Conservation (phyloP, 2,888 invertebrate species). For the Neria commutata region DNA sequence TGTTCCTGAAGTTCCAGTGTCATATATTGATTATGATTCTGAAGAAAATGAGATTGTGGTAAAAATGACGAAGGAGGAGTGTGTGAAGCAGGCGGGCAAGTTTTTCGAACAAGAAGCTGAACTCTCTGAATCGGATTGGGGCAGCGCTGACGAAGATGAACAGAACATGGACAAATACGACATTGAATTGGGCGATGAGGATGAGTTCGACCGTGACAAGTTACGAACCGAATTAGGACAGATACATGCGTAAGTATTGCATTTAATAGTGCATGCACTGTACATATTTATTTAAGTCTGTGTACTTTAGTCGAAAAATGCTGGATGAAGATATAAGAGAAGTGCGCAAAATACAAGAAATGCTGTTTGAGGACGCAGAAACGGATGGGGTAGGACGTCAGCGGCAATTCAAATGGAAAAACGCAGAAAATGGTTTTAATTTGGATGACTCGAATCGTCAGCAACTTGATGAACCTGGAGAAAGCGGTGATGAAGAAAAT, state of each 20-base stretch:
- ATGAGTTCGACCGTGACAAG: constrained; percentile 79
- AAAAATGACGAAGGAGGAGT: constrained; percentile 53
- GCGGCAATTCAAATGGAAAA: constrained; percentile 85
- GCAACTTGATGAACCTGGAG: constrained; percentile 62
- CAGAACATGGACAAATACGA: constrained; percentile 79
- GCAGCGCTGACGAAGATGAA: constrained; percentile 88
- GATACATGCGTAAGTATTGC: constrained; percentile 77
- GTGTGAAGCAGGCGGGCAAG: constrained; percentile 65
- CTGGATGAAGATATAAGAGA: constrained; percentile 88
- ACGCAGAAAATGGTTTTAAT: constrained; percentile 67
- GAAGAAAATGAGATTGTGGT: constrained; percentile 79
- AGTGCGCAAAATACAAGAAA: constrained; percentile 81
- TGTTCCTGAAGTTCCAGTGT: constrained; percentile 51
- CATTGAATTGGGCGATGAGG: constrained; percentile 82
- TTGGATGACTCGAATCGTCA: constrained; percentile 47
- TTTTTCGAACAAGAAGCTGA: constrained; percentile 93
- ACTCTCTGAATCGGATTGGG: constrained; percentile 88
- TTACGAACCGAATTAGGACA: constrained; percentile 79
- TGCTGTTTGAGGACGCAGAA: constrained; percentile 87
- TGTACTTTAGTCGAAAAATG: constrained; percentile 70
- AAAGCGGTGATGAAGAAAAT: constrained; percentile 70
- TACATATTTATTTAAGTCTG: constrained; percentile 6
- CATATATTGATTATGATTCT: constrained; percentile 77
- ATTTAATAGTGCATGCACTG: not conserved
- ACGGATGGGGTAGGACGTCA: constrained; percentile 78